phyloP scores from a whole-genome alignment of 2,888 invertebrate species.

The Dyspetes luteomarginatus region DNA sequence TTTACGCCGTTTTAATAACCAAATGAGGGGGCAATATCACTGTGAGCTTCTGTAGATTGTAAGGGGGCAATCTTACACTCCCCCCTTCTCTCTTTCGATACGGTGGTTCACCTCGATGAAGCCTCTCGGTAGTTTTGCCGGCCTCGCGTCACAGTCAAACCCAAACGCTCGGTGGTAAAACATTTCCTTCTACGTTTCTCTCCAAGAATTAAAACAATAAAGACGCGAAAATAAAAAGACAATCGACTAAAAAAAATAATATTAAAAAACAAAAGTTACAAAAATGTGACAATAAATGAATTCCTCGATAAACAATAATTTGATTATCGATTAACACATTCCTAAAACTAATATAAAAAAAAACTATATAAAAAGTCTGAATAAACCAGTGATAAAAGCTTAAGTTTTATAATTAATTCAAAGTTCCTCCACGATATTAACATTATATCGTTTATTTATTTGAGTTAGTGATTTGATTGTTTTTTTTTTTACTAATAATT shows the following conservation, averaged over 20 bases:
- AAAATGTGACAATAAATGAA: conserved; percentile 63
- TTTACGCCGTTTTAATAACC: background rate
- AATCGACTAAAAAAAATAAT: conserved; percentile 1
- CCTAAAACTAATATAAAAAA: conserved; percentile 2
- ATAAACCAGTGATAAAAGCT: conserved; percentile 41
- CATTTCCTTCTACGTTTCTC: conserved; percentile 51
- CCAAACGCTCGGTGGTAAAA: conserved; percentile 71
- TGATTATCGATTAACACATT: conserved; percentile 45
- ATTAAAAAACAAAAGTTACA: conserved; percentile 58
- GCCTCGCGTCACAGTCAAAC: conserved; percentile 74
- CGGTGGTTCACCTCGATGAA: conserved; percentile 64
- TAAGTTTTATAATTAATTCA: background rate
- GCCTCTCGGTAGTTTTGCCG: conserved; percentile 63
- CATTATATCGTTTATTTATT: conserved; percentile 24
- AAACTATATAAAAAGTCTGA: conserved; percentile 46
- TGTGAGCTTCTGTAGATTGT: conserved; percentile 53
- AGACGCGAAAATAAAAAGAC: conserved; percentile 8
- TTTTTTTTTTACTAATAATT: too few relatives aligned
- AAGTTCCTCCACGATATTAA: conserved; percentile 29
- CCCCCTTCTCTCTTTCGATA: conserved; percentile 34
- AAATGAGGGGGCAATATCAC: conserved; percentile 41
- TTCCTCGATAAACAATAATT: conserved; percentile 25
- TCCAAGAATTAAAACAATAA: conserved; percentile 25
- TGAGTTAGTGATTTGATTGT: conserved; percentile 26
- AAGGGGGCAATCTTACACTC: conserved; percentile 49